phyloP scores from a whole-genome alignment of 2,113 vertebrate genomes.

The Telmatochromis sp. region DNA sequence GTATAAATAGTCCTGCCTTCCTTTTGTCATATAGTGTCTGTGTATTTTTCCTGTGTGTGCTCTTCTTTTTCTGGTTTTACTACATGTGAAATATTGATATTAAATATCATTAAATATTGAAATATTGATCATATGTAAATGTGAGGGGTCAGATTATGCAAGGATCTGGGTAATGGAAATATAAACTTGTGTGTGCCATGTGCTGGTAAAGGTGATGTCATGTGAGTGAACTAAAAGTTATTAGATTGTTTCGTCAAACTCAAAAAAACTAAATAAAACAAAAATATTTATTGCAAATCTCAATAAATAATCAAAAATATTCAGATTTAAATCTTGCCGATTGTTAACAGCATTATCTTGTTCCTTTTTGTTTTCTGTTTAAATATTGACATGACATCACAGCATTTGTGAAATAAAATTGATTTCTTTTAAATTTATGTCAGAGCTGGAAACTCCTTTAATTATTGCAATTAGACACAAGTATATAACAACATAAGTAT shows the following conservation, averaged over 20 bases:
- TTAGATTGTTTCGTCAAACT: not conserved
- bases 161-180: not conserved
- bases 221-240: not conserved
- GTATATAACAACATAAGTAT: not conserved
- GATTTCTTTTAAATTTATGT: not conserved
- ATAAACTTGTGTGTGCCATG: not conserved
- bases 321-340: accelerated
- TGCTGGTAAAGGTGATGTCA: not conserved
- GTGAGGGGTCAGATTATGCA: not conserved
- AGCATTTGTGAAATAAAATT: not conserved
- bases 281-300: not conserved
- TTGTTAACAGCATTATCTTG: not conserved
- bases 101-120: not conserved
- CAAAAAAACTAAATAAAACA: not conserved
- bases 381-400: not conserved
- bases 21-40: not conserved
- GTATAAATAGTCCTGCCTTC: not conserved
- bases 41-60: not conserved
- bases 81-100: not conserved
- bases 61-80: not conserved
- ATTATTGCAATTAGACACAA: not conserved
- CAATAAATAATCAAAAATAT: not conserved
- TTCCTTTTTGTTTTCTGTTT: not conserved
- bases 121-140: not conserved
- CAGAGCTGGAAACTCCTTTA: not conserved